A percentile compares a stretch with the other conserved stretches of the same genome.
Conservation (phyloP, 2,888 invertebrate genomes). For the Tiphia femorata region DNA sequence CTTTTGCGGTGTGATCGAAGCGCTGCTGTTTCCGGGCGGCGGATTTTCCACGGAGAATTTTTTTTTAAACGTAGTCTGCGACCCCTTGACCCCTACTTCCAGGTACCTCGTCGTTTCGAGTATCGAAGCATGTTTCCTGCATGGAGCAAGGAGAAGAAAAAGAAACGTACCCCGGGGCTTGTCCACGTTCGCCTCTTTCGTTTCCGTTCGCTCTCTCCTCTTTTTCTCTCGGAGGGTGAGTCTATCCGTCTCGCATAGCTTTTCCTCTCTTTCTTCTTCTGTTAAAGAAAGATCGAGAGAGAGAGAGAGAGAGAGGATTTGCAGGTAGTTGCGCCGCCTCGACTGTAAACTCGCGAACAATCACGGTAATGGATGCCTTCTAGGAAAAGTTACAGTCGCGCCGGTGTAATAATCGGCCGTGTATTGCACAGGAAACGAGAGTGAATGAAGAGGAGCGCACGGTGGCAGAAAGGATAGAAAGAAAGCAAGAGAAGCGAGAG, state of each 20-base stretch:
- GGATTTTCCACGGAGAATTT: background rate
- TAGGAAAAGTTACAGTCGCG: constrained; percentile 56
- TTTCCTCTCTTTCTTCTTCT: background rate
- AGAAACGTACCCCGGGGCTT: no score
- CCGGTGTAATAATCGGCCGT: constrained; percentile 53
- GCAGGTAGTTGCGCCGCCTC: constrained; percentile 29
- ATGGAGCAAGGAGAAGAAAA: no score
- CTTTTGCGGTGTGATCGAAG: no score
- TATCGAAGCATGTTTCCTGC: no score
- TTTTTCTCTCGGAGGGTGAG: background rate
- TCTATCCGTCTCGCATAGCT: background rate
- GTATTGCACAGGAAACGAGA: constrained; percentile 26
- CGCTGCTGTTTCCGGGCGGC: no score
- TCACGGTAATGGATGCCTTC: constrained; percentile 60
- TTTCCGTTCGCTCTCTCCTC: background rate
- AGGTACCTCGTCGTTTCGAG: no score
- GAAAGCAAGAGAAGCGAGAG: background rate
- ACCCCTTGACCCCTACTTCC: no score
- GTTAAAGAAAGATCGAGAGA: no score
- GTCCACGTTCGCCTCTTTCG: no score
- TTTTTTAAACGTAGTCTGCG: no score
- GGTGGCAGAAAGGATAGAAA: no score
- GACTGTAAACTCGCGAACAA: constrained; percentile 55
- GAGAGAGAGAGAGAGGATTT: constrained; percentile 22
- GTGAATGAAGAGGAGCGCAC: background rate